Percentiles rank a stretch among this genome's conserved stretches.
Conservation (phyloP, 2,888 invertebrate species). For the Poecilobothrus nobilitatus region DNA sequence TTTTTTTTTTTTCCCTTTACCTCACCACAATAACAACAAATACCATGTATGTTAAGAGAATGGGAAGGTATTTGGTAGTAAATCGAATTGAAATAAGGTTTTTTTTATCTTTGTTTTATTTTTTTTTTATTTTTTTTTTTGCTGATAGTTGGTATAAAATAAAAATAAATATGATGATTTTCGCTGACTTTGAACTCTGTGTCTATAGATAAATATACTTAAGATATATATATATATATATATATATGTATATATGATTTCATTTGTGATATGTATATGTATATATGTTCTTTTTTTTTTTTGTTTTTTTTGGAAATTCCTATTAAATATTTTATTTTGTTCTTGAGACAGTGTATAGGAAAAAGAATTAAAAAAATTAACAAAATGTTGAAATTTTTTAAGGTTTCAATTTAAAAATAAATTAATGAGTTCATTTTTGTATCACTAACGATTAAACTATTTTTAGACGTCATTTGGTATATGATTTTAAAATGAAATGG, state of each 20-base stretch:
- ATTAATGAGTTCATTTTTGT: no score
- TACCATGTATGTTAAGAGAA: not conserved
- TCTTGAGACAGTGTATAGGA: no score
- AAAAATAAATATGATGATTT: constrained; percentile 16
- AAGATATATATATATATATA: constrained; percentile 21
- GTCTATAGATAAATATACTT: constrained; percentile 18
- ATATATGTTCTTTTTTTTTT: no score
- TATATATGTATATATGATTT: constrained; percentile 11
- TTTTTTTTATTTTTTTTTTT: constrained; percentile 22
- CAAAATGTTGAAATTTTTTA: no score
- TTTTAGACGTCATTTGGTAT: no score
- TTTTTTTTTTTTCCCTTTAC: no score
- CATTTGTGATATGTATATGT: constrained; percentile 14
- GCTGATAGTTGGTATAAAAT: constrained; percentile 28
- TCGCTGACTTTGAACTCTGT: constrained; percentile 25
- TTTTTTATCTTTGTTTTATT: no score
- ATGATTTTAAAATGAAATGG: no score
- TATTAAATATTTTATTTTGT: constrained; percentile 11
- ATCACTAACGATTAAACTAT: no score
- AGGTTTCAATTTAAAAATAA: no score
- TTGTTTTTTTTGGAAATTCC: constrained; percentile 5
- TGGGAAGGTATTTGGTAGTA: not conserved
- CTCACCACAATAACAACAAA: no score
- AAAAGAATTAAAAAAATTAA: no score
- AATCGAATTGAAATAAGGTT: not conserved